phyloP scores from a whole-genome alignment of 2,113 vertebrate genomes.

The Corythornis vintsioides region DNA sequence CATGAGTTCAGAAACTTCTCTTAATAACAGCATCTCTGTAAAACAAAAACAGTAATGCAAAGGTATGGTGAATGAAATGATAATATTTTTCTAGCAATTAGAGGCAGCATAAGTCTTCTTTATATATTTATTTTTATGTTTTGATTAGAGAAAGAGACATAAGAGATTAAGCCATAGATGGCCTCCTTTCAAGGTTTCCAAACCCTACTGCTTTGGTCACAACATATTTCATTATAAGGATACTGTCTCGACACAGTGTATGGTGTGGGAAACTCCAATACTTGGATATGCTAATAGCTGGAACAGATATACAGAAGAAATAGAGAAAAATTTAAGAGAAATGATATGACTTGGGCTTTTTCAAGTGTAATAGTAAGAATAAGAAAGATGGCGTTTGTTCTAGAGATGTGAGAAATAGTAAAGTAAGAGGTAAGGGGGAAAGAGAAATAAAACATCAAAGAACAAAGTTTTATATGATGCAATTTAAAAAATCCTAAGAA shows the following conservation, averaged over 20 bases:
- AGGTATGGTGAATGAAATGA: neutral
- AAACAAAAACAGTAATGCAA: neutral
- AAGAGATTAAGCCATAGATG: neutral
- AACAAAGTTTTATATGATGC: neutral
- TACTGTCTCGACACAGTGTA: neutral
- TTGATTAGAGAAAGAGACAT: neutral
- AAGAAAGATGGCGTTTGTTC: neutral
- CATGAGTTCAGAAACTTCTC: neutral
- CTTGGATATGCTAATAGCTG: neutral
- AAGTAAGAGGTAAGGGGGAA: neutral
- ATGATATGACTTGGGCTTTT: neutral
- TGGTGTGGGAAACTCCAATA: neutral
- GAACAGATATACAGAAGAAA: neutral
- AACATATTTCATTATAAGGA: neutral
- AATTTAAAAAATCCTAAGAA: neutral
- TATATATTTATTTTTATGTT: neutral
- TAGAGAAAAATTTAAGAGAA: neutral
- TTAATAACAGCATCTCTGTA: neutral
- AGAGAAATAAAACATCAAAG: neutral
- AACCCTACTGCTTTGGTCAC: neutral
- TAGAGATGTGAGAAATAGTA: neutral
- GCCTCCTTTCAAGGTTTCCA: neutral
- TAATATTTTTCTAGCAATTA: neutral
- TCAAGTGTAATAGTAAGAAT: neutral
- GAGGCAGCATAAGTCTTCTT: neutral